phyloP scores from a whole-genome alignment of 2,888 invertebrate genomes.

The Zhengitettix transpicula region DNA sequence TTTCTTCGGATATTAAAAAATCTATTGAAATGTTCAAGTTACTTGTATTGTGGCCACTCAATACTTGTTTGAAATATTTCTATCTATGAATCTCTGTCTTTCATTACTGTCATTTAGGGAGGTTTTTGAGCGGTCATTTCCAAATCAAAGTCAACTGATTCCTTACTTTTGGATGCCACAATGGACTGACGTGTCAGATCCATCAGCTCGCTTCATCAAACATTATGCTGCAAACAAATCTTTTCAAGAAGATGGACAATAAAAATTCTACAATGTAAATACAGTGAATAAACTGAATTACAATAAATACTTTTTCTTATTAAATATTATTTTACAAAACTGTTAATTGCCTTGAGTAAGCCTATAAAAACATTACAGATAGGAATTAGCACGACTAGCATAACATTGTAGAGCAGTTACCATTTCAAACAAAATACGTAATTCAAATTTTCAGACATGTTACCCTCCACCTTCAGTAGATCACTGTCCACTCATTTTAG shows the following conservation, averaged over 20 bases:
- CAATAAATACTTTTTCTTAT: neutral
- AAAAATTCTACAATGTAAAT: neutral
- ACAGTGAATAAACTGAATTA: neutral
- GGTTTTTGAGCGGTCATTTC: slow-evolving; percentile 48
- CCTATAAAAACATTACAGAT: too few relatives aligned
- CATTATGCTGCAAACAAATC: slow-evolving; percentile 10
- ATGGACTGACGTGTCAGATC: slow-evolving; percentile 54
- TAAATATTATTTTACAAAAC: neutral
- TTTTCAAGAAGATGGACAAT: neutral
- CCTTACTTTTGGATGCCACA: slow-evolving; percentile 69
- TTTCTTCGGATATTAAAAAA: neutral
- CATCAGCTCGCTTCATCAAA: slow-evolving; percentile 39
- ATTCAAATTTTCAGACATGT: too few relatives aligned
- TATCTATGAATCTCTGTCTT: neutral
- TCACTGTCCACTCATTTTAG: too few relatives aligned
- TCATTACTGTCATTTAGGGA: slow-evolving; percentile 27
- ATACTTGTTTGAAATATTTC: neutral
- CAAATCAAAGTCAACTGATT: slow-evolving; percentile 39
- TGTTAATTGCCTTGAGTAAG: too few relatives aligned
- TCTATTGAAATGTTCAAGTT: neutral
- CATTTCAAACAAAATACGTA: too few relatives aligned
- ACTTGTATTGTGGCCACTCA: neutral
- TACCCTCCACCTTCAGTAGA: too few relatives aligned
- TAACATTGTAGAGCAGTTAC: too few relatives aligned
- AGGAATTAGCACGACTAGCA: too few relatives aligned